Evolutionary conservation across 2,113 vertebrate genomes (phyloP).

Genomic region (Archilochus colubris): DNA sequence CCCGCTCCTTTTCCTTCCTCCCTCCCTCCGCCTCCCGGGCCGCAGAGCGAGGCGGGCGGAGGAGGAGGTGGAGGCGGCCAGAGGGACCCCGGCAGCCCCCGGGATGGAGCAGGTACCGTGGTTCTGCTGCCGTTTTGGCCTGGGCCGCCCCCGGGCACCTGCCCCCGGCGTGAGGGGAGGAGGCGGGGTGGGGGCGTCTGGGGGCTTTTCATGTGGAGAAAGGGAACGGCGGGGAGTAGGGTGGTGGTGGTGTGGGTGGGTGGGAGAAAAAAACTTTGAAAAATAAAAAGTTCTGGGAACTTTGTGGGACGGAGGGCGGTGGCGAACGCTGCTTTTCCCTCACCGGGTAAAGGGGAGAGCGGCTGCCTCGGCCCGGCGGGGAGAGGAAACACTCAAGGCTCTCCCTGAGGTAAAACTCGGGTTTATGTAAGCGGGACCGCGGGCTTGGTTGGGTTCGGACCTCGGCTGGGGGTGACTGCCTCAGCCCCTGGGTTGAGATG

Average conservation of each 20-base stretch:
- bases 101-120: not conserved
- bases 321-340: not conserved
- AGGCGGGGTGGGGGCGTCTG: not conserved
- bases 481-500: not conserved
- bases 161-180: not conserved
- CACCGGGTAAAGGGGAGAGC: not conserved
- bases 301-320: not conserved
- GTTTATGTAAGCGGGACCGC: not conserved
- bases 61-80: not conserved
- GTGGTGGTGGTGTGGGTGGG: no score
- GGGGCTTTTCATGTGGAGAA: not conserved
- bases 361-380: not conserved
- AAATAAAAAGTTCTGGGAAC: not conserved
- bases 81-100: not conserved
- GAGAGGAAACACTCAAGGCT: not conserved
- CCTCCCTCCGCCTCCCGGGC: constrained; percentile 16
- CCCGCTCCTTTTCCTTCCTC: not conserved
- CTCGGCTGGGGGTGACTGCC: not conserved
- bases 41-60: not conserved
- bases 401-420: no score
- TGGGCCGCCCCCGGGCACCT: not conserved
- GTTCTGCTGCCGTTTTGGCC: not conserved
- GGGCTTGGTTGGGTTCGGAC: not conserved
- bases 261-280: no score
- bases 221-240: no score